Evolutionary conservation across 1,140 invertebrate genomes (phyloP).

Genomic region (Hyles euphorbiae): DNA sequence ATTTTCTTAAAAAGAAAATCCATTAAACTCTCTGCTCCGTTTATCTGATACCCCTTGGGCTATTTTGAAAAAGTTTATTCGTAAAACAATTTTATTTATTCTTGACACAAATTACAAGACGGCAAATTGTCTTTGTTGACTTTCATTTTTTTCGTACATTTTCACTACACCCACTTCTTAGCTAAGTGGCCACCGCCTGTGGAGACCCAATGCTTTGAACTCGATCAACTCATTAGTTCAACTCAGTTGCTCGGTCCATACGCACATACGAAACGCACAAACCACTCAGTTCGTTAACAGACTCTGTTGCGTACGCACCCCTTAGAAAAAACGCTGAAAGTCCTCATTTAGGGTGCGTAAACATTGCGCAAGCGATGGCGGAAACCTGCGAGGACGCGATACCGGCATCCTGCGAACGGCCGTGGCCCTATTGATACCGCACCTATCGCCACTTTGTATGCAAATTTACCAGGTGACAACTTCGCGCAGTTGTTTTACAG

Average conservation of each 20-base stretch:
- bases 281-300: slow-evolving; percentile 52
- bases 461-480: slow-evolving; percentile 58
- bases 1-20: too few species aligned
- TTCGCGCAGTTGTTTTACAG: slow-evolving; percentile 41
- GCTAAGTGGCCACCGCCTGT: slow-evolving; percentile 52
- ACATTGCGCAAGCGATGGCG: slow-evolving; percentile 52
- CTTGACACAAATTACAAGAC: neutral
- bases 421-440: slow-evolving; percentile 65
- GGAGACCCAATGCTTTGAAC: slow-evolving; percentile 60
- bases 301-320: slow-evolving; percentile 54
- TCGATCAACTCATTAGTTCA: slow-evolving; percentile 68
- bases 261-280: slow-evolving; percentile 44
- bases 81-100: neutral
- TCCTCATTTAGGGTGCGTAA: slow-evolving; percentile 26
- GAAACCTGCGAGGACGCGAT: slow-evolving; percentile 57
- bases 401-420: slow-evolving; percentile 67
- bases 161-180: slow-evolving; percentile 18
- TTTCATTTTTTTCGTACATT: slow-evolving; percentile 10
- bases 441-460: slow-evolving; percentile 62
- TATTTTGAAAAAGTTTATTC: too few species aligned
- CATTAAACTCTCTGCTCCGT: too few species aligned
- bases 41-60: too few species aligned
- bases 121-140: neutral
- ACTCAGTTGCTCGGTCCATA: slow-evolving; percentile 51
- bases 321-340: slow-evolving; percentile 29